Evolutionary conservation across 1,140 invertebrate species (phyloP).

Genomic region (Eriosoma lanigerum): DNA sequence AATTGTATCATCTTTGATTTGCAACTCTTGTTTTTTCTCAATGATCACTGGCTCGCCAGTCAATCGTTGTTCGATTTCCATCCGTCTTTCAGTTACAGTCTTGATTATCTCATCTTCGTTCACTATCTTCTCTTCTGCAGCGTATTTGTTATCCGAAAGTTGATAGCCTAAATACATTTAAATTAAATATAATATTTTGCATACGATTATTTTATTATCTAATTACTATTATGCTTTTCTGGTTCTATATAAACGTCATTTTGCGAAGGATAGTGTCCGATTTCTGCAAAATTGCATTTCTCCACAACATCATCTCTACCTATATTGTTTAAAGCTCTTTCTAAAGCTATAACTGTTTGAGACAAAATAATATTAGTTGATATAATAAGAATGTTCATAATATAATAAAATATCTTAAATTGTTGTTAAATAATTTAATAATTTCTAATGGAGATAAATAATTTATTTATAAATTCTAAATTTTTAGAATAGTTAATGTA

Average conservation of each 20-base stretch:
- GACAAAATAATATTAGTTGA: constrained; percentile 28
- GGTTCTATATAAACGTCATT: neutral
- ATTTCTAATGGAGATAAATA: too few relatives aligned
- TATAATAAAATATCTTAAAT: neutral
- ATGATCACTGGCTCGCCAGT: constrained; percentile 58
- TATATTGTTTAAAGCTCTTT: constrained; percentile 64
- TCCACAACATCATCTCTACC: constrained; percentile 66
- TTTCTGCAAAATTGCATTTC: constrained; percentile 62
- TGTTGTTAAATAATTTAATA: too few relatives aligned
- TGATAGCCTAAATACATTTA: neutral
- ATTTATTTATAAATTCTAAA: too few relatives aligned
- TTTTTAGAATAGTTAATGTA: neutral
- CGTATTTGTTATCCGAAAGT: constrained; percentile 56
- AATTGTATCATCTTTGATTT: constrained; percentile 35
- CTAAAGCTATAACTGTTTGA: constrained; percentile 63
- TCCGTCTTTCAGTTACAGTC: constrained; percentile 68
- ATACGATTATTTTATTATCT: neutral
- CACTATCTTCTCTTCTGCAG: constrained; percentile 58
- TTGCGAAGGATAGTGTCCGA: constrained; percentile 56
- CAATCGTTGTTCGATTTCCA: constrained; percentile 70
- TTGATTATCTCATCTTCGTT: constrained; percentile 61
- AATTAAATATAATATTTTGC: too few relatives aligned
- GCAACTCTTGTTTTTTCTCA: constrained; percentile 53
- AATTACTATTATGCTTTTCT: constrained; percentile 12
- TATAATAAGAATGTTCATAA: constrained; percentile 24